Base-by-base conservation (phyloP, 1,140 invertebrate species). In the Brachionus angularis region DNA sequence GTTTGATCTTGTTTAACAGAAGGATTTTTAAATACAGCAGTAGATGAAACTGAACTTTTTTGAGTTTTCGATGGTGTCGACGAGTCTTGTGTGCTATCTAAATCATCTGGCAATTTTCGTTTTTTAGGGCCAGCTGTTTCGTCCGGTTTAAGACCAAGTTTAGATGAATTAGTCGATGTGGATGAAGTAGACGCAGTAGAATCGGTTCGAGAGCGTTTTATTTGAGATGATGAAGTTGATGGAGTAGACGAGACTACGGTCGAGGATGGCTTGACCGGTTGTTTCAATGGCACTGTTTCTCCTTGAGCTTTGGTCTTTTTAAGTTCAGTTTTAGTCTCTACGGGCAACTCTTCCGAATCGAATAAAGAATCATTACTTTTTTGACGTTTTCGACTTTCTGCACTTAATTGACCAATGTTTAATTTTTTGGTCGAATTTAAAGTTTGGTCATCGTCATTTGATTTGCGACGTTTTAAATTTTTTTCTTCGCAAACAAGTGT, bases 361-460 rank as follows among this genome's bases (percentile, higher is more conserved):
- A 67, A 67, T 47, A 67, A 12, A 5, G 62, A 67, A 34, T 67
- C 62, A 23, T 31, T 46, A n/a, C 62, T 67, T 18, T 67, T 67
- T 31, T 47, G 47, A 31, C 62, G 46, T 5, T 67, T 67, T 16
- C 62, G 62, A 33, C 23, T 58, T 12, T n/a, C n/a, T n/a, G n/a
- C n/a, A n/a, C n/a, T n/a, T n/a, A n/a, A n/a, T n/a, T n/a, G n/a
- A 10, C 16, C 10, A 42, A 16, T 42, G 10, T 42, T 42, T 16
- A 42, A 16, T 16, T 42, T 10, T 42, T 42, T 42, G 39, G 39
- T 10, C 39, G 39, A 10, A 16, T 42, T 10, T 16, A 10, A 10
- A 10, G 39, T 10, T 16, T 42, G 10, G 10, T 42, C 10, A 42
- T 42, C 39, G 10, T 10, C 10, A 16, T 16, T 42, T 16, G 39